Percentiles rank a stretch among this genome's conserved stretches.
phyloP scores from a whole-genome alignment of 2,888 invertebrate genomes.

The Cheilosia pagana region DNA sequence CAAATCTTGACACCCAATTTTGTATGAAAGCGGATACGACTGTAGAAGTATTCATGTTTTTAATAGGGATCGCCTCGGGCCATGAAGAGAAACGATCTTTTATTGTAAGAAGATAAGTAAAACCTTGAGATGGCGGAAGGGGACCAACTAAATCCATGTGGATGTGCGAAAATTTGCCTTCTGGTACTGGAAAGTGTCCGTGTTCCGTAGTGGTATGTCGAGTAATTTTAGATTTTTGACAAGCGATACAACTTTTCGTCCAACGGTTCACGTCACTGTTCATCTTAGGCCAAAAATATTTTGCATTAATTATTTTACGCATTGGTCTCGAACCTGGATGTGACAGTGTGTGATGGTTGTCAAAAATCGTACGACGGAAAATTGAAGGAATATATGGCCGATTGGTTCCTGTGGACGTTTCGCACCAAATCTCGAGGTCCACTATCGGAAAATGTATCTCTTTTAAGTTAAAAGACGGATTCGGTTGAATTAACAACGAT shows the following conservation, averaged over 20 bases:
- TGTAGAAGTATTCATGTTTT: constrained; percentile 31
- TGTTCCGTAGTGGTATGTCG: constrained; percentile 4
- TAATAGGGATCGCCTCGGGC: constrained; percentile 35
- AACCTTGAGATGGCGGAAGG: constrained; percentile 73
- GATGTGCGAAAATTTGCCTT: constrained; percentile 24
- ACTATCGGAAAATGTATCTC: not conserved
- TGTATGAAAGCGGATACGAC: constrained; percentile 2
- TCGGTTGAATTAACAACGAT: not conserved
- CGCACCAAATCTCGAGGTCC: not conserved
- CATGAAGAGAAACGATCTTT: constrained; percentile 39
- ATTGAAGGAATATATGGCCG: constrained; percentile 18
- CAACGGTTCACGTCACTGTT: constrained; percentile 10
- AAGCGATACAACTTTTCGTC: constrained; percentile 4
- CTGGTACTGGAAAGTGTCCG: constrained; percentile 13
- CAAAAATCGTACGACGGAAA: constrained; percentile 26
- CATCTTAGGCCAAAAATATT: constrained; percentile 32
- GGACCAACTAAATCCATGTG: constrained; percentile 80
- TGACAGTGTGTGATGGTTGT: constrained; percentile 22
- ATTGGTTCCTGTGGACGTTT: not conserved
- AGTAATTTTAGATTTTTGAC: constrained; percentile 23
- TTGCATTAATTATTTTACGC: constrained; percentile 17
- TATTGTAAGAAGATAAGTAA: not conserved
- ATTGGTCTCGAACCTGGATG: not conserved
- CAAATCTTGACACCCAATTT: constrained; percentile 50
- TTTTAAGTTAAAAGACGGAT: not conserved